phyloP scores from a whole-genome alignment of 2,888 invertebrate species.

The Cataglyphis altisquamis region DNA sequence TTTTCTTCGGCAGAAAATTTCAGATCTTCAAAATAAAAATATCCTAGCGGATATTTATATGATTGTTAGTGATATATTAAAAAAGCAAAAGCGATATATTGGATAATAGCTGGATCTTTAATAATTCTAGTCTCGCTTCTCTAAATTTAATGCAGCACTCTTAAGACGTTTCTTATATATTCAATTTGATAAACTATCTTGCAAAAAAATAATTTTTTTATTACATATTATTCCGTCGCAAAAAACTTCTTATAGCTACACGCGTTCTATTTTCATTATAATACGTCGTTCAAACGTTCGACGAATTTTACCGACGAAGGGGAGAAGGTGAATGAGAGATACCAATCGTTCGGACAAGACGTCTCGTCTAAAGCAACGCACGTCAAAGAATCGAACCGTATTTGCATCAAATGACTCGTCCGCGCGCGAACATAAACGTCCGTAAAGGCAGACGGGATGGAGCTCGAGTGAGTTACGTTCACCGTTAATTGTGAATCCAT shows the following conservation, averaged over 20 bases:
- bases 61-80: neutral
- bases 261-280: neutral
- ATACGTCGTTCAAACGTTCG: neutral
- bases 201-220: neutral
- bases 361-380: conserved; percentile 56
- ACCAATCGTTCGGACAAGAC: neutral
- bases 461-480: conserved; percentile 75
- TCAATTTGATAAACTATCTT: neutral
- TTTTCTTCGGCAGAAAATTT: neutral
- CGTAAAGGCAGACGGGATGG: conserved; percentile 54
- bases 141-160: neutral
- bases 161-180: neutral
- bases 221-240: neutral
- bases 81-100: neutral
- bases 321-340: neutral
- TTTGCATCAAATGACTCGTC: conserved; percentile 74
- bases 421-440: conserved; percentile 74
- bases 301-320: neutral
- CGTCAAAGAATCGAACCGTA: conserved; percentile 67
- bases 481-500: conserved; percentile 77
- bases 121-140: neutral
- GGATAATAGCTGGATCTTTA: neutral
- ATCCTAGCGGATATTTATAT: neutral
- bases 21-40: neutral
- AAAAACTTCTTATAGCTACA: neutral